Evolutionary conservation across 1,140 invertebrate species (phyloP), one percentile per base, ranked within the genome.

Genomic region (Lepidotrigona ventralis): DNA sequence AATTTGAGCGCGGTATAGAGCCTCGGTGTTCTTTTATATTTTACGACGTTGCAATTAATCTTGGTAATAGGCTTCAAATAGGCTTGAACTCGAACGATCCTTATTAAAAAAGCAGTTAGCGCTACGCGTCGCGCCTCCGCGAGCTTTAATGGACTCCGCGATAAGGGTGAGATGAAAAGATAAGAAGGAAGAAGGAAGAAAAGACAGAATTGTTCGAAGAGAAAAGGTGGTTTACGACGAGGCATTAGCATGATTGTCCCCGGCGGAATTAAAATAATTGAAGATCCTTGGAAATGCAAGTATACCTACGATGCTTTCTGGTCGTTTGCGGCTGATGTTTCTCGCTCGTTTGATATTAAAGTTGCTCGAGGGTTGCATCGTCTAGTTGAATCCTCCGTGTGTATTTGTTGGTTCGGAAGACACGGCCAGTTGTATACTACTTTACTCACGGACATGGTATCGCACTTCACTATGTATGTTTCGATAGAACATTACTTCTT

Each of bases 221-320:
- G 71, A 68, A 66, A 66, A n/a, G 53, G 26, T 56, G 33, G 60
- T 29, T 82, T 69, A 58, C 73, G 21, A 14, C 51, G 54, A 14
- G 26, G 23, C 53, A 82, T 82, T 78, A 77, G 76, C 51, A 51
- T 58, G 54, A 82, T 82, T 70, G 15, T 69, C n/a, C 17, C 39
- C 17, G 2, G 5, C 5, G 39, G 39, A 60, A 82, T 82, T 69
- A 64, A 51, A 82, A 68, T 82, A 77, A 77, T 82, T 58, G 53
- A 68, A 56, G 33, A 46, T 29, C 6, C 23, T 15, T 14, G 5
- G 6, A n/a, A 6, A 29, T 26, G 19, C 6, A 6, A 29, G 5
- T n/a, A 19, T 46, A 46, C 39, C 39, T 46, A 19, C 15, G 23
- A 66, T 33, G 5, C 29, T 56, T 63, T 60, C 73, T 60, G 29